These are phyloP conservation scores for Psittacula echo DNA, from an alignment of 2,797 vertebrate genomes.

Conservation along the genomic window DNA sequence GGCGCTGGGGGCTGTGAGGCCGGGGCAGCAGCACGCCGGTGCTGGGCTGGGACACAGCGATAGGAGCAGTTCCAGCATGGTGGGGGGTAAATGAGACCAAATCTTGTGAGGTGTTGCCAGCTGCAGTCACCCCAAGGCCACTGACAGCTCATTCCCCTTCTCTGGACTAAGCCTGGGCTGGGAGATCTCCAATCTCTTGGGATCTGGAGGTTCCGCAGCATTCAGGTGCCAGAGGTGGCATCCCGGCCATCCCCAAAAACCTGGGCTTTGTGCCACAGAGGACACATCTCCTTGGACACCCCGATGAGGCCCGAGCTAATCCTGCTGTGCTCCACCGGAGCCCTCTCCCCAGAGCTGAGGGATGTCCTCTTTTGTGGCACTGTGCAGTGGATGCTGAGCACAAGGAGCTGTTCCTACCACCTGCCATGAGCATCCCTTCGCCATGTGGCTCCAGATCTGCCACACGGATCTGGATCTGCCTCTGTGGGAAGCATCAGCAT, in stretches of 20 bases:
- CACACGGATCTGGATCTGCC: not conserved
- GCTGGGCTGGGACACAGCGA: not conserved
- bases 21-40: not conserved
- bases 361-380: not conserved
- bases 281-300: not conserved
- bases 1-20: not conserved
- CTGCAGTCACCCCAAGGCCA: not conserved
- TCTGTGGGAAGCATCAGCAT: fast-evolving
- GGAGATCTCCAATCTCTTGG: not conserved
- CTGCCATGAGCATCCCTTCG: not conserved
- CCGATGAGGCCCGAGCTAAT: fast-evolving
- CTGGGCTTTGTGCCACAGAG: not conserved
- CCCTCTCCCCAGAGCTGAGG: not conserved
- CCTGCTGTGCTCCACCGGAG: not conserved
- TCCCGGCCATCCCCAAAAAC: fast-evolving
- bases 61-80: not conserved
- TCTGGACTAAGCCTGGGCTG: not conserved
- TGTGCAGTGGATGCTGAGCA: not conserved
- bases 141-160: not conserved
- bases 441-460: not conserved
- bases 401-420: not conserved
- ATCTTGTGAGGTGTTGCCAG: not conserved
- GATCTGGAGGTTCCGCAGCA: not conserved
- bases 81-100: not conserved
- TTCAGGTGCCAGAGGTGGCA: not conserved